Percentiles rank a stretch among this genome's conserved stretches.
Evolutionary conservation across 1,140 invertebrate species (phyloP).

Genomic region (Neotoxoptera formosana): DNA sequence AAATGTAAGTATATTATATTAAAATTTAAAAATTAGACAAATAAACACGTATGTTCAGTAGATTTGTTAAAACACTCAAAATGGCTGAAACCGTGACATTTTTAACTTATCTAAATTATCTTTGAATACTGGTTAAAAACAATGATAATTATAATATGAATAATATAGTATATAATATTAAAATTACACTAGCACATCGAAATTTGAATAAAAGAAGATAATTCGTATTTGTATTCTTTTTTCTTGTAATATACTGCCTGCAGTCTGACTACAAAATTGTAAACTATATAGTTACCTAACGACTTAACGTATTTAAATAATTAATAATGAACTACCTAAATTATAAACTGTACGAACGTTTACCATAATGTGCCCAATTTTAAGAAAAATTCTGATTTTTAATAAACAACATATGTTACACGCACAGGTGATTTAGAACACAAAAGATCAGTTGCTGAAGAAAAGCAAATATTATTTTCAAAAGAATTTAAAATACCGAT

Average conservation of each 20-base stretch:
- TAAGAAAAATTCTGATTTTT: background rate
- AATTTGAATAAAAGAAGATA: background rate
- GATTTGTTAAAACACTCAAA: background rate
- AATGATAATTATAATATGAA: background rate
- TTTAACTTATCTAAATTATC: background rate
- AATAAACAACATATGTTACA: background rate
- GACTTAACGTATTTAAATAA: background rate
- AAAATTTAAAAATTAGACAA: background rate
- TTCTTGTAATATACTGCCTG: background rate
- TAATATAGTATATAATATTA: background rate
- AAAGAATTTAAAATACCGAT: constrained; percentile 78
- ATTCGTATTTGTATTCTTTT: background rate
- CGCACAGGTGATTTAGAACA: constrained; percentile 80
- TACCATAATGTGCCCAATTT: background rate
- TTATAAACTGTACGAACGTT: background rate
- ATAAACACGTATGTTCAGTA: background rate
- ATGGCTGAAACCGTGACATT: background rate
- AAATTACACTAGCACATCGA: background rate
- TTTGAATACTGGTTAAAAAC: background rate
- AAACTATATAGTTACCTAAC: background rate
- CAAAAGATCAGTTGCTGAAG: constrained; percentile 78
- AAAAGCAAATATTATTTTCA: constrained; percentile 78
- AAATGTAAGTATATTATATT: constrained; percentile 66
- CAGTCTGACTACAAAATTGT: background rate
- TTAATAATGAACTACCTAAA: background rate